These are phyloP conservation scores for Apaloderma vittatum DNA, from an alignment of 2,113 vertebrate species.

Conservation along the genomic window DNA sequence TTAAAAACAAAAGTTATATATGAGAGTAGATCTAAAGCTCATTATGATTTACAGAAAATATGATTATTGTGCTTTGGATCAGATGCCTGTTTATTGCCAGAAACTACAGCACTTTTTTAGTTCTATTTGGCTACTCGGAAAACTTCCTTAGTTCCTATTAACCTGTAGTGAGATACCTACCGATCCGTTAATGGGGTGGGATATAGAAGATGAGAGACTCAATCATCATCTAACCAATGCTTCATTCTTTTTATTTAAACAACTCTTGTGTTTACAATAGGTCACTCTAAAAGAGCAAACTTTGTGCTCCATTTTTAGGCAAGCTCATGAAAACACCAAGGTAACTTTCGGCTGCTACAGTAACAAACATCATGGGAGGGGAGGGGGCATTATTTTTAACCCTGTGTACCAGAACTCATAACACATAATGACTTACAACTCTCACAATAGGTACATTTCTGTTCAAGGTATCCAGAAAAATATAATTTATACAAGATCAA, in stretches of 20 bases:
- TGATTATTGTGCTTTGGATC: not conserved
- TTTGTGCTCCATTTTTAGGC: not conserved
- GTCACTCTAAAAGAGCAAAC: not conserved
- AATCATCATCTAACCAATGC: not conserved
- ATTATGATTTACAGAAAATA: not conserved
- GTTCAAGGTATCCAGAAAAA: slow-evolving; percentile 28
- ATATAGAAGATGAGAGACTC: not conserved
- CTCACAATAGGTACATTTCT: slow-evolving; percentile 20
- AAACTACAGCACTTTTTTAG: not conserved
- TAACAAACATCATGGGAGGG: not conserved
- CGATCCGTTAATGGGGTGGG: not conserved
- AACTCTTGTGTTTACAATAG: not conserved
- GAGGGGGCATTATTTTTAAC: not conserved
- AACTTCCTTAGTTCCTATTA: not conserved
- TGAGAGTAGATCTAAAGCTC: not conserved
- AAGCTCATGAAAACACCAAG: not conserved
- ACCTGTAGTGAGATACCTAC: not conserved
- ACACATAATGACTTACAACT: slow-evolving; percentile 35
- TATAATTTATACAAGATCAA: slow-evolving; percentile 65
- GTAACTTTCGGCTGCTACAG: not conserved
- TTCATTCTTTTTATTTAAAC: not conserved
- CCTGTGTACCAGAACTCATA: not conserved
- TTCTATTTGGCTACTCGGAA: not conserved
- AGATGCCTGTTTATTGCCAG: not conserved
- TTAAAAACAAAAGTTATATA: not conserved